Evolutionary conservation across 2,888 invertebrate species (phyloP).

Genomic region (Ophioninae sp.): DNA sequence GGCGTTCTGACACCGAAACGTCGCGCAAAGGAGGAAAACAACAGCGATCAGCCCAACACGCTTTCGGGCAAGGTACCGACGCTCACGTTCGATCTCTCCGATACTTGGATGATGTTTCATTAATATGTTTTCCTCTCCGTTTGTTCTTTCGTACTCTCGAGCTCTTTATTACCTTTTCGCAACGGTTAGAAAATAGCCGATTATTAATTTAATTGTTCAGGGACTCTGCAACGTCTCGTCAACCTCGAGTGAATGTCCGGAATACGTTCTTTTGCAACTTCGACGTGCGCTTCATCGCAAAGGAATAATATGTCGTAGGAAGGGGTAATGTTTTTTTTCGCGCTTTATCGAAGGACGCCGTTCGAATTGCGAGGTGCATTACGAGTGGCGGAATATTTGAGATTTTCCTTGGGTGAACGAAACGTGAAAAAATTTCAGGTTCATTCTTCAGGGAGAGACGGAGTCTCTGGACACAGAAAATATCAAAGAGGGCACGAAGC

Average conservation of each 20-base stretch:
- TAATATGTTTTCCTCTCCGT: constrained; percentile 27
- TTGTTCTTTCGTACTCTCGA: constrained; percentile 13
- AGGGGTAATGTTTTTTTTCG: constrained; percentile 83
- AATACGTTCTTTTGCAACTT: constrained; percentile 85
- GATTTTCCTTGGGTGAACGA: not conserved
- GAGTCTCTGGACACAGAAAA: constrained; percentile 75
- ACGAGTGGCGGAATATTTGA: not conserved
- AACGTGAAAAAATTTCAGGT: constrained; percentile 80
- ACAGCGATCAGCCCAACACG: constrained; percentile 79
- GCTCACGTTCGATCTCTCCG: not conserved
- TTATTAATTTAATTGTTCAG: constrained; percentile 77
- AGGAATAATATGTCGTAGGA: constrained; percentile 85
- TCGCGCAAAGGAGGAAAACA: constrained; percentile 74
- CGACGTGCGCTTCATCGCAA: constrained; percentile 84
- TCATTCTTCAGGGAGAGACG: constrained; percentile 86
- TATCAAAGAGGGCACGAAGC: constrained; percentile 64
- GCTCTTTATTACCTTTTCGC: constrained; percentile 34
- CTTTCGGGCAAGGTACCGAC: constrained; percentile 82
- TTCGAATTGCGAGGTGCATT: not conserved
- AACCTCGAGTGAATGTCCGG: constrained; percentile 85
- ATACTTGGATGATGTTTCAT: constrained; percentile 19
- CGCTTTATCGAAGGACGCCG: not conserved
- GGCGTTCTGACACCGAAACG: constrained; percentile 87
- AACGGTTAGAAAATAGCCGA: constrained; percentile 54
- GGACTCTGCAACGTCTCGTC: constrained; percentile 88